A percentile compares a stretch with the other conserved stretches of the same genome.
Evolutionary conservation across 2,888 invertebrate genomes (phyloP).

Genomic region (Agriotes lineatus): DNA sequence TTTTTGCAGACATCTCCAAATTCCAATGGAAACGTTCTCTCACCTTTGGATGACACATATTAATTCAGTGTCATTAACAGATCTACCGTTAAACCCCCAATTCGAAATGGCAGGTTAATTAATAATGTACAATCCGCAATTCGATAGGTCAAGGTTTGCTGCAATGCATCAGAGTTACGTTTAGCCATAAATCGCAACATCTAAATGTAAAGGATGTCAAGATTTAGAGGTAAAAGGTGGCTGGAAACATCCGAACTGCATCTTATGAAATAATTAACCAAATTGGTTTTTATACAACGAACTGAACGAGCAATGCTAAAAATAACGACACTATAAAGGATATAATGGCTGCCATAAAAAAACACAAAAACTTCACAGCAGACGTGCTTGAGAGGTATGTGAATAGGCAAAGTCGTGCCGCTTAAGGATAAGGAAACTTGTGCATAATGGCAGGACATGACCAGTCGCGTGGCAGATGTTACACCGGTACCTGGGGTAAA

Average conservation of each 20-base stretch:
- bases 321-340: neutral
- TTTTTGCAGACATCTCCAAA: neutral
- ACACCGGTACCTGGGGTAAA: conserved; percentile 24
- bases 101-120: conserved; percentile 8
- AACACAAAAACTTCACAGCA: neutral
- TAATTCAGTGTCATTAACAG: conserved; percentile 20
- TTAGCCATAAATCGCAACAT: neutral
- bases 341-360: too few relatives aligned
- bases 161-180: neutral
- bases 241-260: neutral
- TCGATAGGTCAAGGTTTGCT: conserved; percentile 9
- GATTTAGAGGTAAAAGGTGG: neutral
- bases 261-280: neutral
- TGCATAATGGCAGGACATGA: conserved; percentile 21
- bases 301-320: neutral
- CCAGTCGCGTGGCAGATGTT: conserved; percentile 48
- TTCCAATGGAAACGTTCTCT: conserved; percentile 6
- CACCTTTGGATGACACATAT: conserved; percentile 14
- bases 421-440: conserved; percentile 10
- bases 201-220: neutral
- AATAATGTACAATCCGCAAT: neutral
- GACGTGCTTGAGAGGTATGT: neutral
- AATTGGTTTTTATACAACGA: too few relatives aligned
- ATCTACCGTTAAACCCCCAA: neutral
- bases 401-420: conserved; percentile 5